Percentiles rank a stretch among this genome's conserved stretches.
Evolutionary conservation across 2,888 invertebrate genomes (phyloP).

Genomic region (Steinernema scapterisci): DNA sequence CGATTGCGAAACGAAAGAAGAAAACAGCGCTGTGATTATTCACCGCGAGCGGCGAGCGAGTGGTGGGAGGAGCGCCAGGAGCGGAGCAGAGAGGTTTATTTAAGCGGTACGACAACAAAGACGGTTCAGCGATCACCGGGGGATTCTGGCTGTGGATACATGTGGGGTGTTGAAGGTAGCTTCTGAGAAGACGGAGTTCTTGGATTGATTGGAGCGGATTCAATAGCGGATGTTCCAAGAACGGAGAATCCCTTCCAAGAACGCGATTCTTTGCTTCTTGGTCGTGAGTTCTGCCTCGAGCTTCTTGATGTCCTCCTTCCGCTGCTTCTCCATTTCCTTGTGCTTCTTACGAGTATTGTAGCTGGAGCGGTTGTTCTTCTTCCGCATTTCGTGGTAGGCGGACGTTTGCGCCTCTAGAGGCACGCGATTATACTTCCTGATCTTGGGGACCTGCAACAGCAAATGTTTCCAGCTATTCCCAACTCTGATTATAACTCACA

Average conservation of each 20-base stretch:
- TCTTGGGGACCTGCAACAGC: too few relatives aligned
- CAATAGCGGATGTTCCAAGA: too few relatives aligned
- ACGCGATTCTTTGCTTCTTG: neutral
- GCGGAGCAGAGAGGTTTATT: neutral
- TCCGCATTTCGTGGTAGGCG: neutral
- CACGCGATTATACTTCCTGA: neutral
- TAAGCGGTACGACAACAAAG: neutral
- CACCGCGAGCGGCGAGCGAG: neutral
- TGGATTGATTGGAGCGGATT: too few relatives aligned
- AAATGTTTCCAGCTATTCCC: too few relatives aligned
- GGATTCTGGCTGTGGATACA: too few relatives aligned
- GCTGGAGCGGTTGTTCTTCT: neutral
- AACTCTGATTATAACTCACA: too few relatives aligned
- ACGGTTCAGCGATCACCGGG: too few relatives aligned
- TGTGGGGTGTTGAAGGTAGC: neutral
- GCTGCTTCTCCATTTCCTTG: neutral
- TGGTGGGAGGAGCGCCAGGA: neutral
- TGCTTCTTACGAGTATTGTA: neutral
- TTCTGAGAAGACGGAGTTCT: neutral
- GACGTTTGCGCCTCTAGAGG: neutral
- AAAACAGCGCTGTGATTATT: constrained; percentile 2
- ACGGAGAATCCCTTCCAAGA: too few relatives aligned
- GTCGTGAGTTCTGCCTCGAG: neutral
- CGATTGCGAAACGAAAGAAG: constrained; percentile 29
- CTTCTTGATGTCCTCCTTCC: neutral